Base-by-base conservation (phyloP, 2,888 invertebrate genomes). In the Acanthosoma haemorrhoidale region DNA sequence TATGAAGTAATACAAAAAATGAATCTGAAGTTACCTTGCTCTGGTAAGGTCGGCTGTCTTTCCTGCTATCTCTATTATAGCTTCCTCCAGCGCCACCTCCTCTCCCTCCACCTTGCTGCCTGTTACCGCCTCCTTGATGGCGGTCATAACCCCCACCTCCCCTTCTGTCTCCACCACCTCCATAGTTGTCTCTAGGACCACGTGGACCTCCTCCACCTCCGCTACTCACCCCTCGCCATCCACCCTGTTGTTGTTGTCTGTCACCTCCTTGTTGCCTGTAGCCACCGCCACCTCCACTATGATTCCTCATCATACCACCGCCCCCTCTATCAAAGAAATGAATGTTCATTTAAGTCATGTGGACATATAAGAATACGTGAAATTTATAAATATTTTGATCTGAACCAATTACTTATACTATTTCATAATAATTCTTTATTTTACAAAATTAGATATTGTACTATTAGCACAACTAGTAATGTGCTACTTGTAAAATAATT, bases 41-140 rank as follows among this genome's bases (percentile, higher is more conserved):
- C 13, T 36, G 60, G 32, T 13, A 18, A 13, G 1, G 25, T 18
- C 66, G 29, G 15, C 5, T 39, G n/a, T 66, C 51, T 51, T 51
- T 41, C 39, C 66, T 51, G 6, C 15, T 32, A 4, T 41, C 68
- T 16, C 68, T 51, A 4, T 21, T 31, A n/a, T 51, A 60, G 31
- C 63, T 61, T 43, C 69, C 43, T 34, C 72, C 67, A 2, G 69
- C 69, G 2, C 70, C 63, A 3, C 71, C 66, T 11, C 68, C 38
- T 31, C 70, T 41, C 15, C 80, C 77, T 38, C 81, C 77, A 70
- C 79, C 77, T 13, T 67, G 70, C 13, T 60, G 67, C 41, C 60
- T 58, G 51, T 51, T 51, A 5, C 68, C 39, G 9, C 2, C 43
- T 31, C 66, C 66, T 6, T 39, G 25, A 21, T 58, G 57, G 3